Conservation (phyloP, 2,888 invertebrate species). For the Cephus pulcher region DNA sequence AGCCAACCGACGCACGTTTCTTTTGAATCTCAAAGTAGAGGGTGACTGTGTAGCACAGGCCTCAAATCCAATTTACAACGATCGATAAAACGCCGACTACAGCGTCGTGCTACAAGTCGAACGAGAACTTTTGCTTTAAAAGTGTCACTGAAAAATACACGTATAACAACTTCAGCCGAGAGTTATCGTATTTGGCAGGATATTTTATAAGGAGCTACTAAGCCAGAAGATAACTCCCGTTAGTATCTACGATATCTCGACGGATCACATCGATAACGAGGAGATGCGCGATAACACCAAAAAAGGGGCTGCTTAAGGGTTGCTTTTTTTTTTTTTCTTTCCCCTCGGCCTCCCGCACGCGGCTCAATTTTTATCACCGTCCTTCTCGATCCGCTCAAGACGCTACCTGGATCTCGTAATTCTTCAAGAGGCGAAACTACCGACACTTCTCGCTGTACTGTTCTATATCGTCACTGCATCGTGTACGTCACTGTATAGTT, state of each 20-base stretch:
- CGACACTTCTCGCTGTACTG: not conserved
- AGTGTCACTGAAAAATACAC: not conserved
- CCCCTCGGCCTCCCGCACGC: not conserved
- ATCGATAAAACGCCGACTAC: conserved; percentile 42
- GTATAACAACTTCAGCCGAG: not conserved
- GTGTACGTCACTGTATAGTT: conserved; percentile 38
- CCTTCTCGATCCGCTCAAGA: not conserved
- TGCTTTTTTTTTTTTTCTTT: not conserved
- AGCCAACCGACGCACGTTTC: not conserved
- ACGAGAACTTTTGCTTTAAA: not conserved
- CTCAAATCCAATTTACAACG: conserved; percentile 49
- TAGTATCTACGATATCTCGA: not conserved
- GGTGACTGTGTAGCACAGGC: not conserved
- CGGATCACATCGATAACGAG: not conserved
- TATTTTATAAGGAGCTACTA: not conserved
- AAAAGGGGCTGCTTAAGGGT: not conserved
- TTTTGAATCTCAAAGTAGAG: not conserved
- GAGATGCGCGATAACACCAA: not conserved
- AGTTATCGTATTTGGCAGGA: not conserved
- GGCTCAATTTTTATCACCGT: not conserved
- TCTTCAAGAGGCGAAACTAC: not conserved
- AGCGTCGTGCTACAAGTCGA: not conserved
- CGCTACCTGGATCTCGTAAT: not conserved
- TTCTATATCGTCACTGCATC: not conserved
- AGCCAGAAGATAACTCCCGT: not conserved